A percentile compares a stretch with the other conserved stretches of the same genome.
phyloP scores from a whole-genome alignment of 2,797 vertebrate species.

The Fratercula arctica region DNA sequence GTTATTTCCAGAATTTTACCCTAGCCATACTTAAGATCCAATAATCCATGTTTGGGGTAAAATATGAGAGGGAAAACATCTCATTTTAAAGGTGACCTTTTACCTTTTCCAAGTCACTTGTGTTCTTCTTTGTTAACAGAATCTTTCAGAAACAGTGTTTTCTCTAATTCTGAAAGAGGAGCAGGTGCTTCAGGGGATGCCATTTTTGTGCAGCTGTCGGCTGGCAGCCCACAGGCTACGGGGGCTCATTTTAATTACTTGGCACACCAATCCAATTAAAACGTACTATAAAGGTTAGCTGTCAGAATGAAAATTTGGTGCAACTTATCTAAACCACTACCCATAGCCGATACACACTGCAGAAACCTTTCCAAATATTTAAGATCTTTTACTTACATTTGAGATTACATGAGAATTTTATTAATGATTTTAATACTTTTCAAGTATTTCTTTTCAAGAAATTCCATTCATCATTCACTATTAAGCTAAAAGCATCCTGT shows the following conservation, averaged over 20 bases:
- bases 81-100: neutral
- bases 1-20: neutral
- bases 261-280: conserved; percentile 5
- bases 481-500: neutral
- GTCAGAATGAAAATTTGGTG: neutral
- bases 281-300: neutral
- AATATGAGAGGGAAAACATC: neutral
- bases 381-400: neutral
- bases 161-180: neutral
- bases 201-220: neutral
- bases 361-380: neutral
- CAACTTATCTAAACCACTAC: neutral
- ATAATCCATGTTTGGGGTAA: neutral
- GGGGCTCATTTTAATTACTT: conserved; percentile 40
- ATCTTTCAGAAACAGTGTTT: neutral
- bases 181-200: neutral
- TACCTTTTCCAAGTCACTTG: neutral
- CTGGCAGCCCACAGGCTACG: neutral
- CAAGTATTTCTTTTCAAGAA: neutral
- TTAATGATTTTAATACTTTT: neutral
- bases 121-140: neutral
- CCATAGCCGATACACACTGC: neutral
- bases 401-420: neutral
- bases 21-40: neutral
- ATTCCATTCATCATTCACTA: neutral